Evolutionary conservation across 2,797 vertebrate species (phyloP).

Genomic region (Mus caroli): DNA sequence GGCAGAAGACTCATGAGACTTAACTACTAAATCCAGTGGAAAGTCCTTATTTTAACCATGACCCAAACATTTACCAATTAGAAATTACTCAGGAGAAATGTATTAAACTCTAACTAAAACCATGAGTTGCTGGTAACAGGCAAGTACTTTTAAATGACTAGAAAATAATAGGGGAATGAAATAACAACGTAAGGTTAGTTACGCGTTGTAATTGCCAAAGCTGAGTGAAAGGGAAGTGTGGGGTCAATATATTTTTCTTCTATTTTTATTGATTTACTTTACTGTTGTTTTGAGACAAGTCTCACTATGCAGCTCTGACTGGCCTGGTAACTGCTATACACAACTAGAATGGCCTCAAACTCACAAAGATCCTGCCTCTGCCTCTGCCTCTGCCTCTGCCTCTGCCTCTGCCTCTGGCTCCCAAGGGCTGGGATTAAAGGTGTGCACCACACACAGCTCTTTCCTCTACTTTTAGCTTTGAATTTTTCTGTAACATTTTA

Average conservation of each 20-base stretch:
- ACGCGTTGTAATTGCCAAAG: background rate
- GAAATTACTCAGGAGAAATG: background rate
- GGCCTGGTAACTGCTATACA: background rate
- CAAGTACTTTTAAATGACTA: constrained; percentile 22
- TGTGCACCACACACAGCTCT: background rate
- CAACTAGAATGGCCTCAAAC: background rate
- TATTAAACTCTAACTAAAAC: background rate
- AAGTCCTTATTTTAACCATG: background rate
- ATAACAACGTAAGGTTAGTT: background rate
- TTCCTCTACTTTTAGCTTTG: background rate
- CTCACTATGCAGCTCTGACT: background rate
- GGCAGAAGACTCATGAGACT: background rate
- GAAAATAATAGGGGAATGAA: background rate
- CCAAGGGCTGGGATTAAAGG: background rate
- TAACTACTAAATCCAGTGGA: background rate
- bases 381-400: background rate
- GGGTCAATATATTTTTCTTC: background rate
- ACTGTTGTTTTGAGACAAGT: background rate
- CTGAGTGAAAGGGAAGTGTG: background rate
- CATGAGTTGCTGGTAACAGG: background rate
- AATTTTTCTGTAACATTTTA: constrained; percentile 33
- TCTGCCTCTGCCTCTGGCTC: background rate
- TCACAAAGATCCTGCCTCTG: background rate
- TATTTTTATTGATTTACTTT: background rate
- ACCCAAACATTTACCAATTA: constrained; percentile 49